A percentile compares a stretch with the other conserved stretches of the same genome.
phyloP scores from a whole-genome alignment of 2,888 invertebrate species.

The Cephus pygmeus region DNA sequence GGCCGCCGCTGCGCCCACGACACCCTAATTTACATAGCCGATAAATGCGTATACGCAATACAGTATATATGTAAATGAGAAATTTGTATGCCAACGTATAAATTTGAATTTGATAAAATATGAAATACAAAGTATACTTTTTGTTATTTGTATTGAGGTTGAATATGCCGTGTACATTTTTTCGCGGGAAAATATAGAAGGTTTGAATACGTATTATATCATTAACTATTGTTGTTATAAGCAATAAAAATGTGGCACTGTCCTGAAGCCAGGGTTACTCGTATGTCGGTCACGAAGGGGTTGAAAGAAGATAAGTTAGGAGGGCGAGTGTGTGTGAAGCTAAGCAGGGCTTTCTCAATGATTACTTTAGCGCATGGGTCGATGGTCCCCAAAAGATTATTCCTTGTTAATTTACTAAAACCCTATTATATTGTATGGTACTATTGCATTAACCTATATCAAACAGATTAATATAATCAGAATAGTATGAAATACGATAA shows the following conservation, averaged over 20 bases:
- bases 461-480: background rate
- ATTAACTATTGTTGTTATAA: background rate
- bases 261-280: background rate
- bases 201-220: background rate
- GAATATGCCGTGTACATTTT: background rate
- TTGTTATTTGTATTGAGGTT: background rate
- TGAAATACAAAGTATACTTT: background rate
- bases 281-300: background rate
- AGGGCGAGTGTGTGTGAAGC: background rate
- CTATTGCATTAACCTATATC: background rate
- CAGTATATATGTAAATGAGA: background rate
- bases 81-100: background rate
- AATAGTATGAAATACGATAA: background rate
- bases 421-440: background rate
- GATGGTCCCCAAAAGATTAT: background rate
- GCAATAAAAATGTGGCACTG: background rate
- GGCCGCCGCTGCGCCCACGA: background rate
- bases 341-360: background rate
- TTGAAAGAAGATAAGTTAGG: background rate
- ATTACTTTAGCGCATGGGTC: background rate
- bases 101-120: background rate
- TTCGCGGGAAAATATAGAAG: background rate
- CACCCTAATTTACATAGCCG: background rate
- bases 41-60: background rate
- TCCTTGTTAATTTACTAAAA: background rate